phyloP scores from a whole-genome alignment of 2,113 vertebrate genomes.

The Eulemur rufifrons region DNA sequence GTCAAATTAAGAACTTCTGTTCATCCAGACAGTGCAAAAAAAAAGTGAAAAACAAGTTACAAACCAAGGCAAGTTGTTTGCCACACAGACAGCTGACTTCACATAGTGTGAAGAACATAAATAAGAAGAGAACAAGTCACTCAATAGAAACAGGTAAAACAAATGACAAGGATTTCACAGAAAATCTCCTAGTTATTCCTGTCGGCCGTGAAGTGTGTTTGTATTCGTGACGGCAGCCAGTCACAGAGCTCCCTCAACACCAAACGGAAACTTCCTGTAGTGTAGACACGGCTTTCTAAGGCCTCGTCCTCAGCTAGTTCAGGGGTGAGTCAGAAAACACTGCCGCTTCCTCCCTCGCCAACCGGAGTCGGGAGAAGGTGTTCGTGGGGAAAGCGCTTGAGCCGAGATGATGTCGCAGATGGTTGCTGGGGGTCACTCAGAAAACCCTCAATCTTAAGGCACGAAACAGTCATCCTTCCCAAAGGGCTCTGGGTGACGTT shows the following conservation, averaged over 20 bases:
- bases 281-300: background rate
- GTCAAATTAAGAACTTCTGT: constrained; percentile 36
- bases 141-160: background rate
- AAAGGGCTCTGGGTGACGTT: background rate
- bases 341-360: background rate
- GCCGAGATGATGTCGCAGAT: background rate
- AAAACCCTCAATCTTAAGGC: background rate
- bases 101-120: background rate
- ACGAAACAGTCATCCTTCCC: background rate
- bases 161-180: background rate
- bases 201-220: background rate
- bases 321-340: background rate
- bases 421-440: no score
- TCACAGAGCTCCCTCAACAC: background rate
- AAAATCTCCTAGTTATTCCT: background rate
- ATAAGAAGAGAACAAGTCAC: background rate
- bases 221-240: background rate
- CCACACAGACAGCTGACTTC: background rate
- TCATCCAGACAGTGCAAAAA: background rate
- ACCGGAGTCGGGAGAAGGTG: background rate
- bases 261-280: background rate
- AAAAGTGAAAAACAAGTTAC: background rate
- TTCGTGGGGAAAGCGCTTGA: background rate
- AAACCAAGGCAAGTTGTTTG: background rate
- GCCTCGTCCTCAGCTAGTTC: background rate